A percentile compares a stretch with the other conserved stretches of the same genome.
phyloP scores from a whole-genome alignment of 2,113 vertebrate species.

The Microcebus jonahi region DNA sequence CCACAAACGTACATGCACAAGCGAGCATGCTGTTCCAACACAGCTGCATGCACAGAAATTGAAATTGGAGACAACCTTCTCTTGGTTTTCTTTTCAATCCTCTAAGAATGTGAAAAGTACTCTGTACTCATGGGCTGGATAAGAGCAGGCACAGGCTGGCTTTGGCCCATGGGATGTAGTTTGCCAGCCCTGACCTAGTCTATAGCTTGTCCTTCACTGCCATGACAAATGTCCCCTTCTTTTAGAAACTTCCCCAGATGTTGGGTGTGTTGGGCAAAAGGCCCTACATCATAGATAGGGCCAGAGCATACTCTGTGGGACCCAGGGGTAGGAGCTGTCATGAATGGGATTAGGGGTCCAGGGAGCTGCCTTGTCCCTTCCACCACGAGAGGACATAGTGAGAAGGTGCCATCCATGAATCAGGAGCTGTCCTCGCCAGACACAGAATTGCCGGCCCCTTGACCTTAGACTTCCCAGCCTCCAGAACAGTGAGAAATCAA shows the following conservation, averaged over 20 bases:
- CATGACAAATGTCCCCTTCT: not conserved
- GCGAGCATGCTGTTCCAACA: not conserved
- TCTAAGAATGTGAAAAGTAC: not conserved
- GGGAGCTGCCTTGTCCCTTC: not conserved
- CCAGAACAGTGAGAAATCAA: not conserved
- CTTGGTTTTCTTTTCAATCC: not conserved
- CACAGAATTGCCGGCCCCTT: not conserved
- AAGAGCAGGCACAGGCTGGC: not conserved
- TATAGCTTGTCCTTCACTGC: not conserved
- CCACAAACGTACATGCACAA: not conserved
- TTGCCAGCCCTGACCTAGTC: not conserved
- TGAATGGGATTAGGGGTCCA: too few species aligned
- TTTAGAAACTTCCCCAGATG: not conserved
- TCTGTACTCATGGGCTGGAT: not conserved
- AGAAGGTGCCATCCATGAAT: not conserved
- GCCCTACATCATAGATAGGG: not conserved
- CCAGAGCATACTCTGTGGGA: not conserved
- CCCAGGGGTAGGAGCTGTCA: not conserved
- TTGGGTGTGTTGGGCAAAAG: not conserved
- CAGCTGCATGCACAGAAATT: not conserved
- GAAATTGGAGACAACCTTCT: not conserved
- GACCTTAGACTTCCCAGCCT: not conserved
- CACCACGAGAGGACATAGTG: accelerated
- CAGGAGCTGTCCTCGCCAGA: not conserved
- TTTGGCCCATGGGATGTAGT: not conserved